Base-by-base conservation (phyloP, 2,888 invertebrate species). In the Melitaea athalia region DNA sequence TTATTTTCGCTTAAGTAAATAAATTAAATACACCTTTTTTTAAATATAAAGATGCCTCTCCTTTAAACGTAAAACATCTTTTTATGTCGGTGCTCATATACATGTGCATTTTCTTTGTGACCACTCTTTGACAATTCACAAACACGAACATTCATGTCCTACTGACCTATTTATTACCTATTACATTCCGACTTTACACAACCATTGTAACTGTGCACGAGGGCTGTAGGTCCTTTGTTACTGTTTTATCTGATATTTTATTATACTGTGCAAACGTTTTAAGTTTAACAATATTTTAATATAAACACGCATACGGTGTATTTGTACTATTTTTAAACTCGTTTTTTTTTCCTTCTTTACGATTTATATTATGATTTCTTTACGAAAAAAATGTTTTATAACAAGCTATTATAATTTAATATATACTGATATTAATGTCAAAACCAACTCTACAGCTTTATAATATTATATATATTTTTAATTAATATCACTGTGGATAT, bases 111-210 rank as follows among this genome's bases (percentile, higher is more conserved):
- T 33, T 61, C 14, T 63, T 63, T 57, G 3, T 24, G n/a, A 42
- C 24, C 24, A 59, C 45, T 47, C 59, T 57, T 24, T 67, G 68
- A 72, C 67, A 68, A 70, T 61, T 71, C 61, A 66, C 55, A 71
- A 60, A 69, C 67, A 69, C 72, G 50, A 33, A 47, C 72, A 70
- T 68, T 70, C 61, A 70, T 68, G 81, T 71, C 80, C 85, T 70
- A 84, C 78, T 86, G 79, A 84, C 85, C 85, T 84, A 83, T 78
- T 81, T 84, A 66, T 59, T 3, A 24, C 5, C n/a, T 17, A 33
- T n/a, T 55, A 33, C 11, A 49, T 8, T 49, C 33, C n/a, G 49
- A 33, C 49, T 47, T 45, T 24, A 24, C 17, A 12, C 17, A 24
- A 10, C 24, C 8, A 52, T 31, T 52, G 17, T 11, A 4, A 52